Conservation (phyloP, 1,140 invertebrate genomes). For the Tetranychus cinnabarinus region DNA sequence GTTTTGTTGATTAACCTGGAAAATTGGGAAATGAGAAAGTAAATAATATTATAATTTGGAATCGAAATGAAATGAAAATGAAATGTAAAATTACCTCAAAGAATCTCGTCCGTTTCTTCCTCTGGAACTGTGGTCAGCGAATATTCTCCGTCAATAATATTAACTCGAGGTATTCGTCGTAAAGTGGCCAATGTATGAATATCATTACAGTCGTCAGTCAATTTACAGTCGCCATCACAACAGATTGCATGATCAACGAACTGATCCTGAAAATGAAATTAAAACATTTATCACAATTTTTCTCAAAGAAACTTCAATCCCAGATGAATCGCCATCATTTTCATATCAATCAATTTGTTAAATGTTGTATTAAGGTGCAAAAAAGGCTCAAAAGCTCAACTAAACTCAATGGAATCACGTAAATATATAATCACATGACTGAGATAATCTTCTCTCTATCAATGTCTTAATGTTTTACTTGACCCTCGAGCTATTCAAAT, state of each 20-base stretch:
- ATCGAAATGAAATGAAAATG: no score
- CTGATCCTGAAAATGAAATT: background rate
- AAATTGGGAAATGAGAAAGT: no score
- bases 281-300: background rate
- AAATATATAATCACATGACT: no score
- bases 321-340: background rate
- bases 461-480: no score
- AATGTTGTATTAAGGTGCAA: background rate
- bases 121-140: background rate
- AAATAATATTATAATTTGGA: no score
- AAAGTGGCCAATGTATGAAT: background rate
- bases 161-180: background rate
- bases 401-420: no score
- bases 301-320: background rate
- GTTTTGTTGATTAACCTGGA: no score
- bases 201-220: background rate
- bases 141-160: background rate
- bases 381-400: no score
- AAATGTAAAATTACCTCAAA: background rate
- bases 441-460: no score
- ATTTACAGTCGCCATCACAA: background rate
- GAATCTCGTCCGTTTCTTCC: background rate
- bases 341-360: background rate
- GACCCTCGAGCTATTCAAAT: no score
- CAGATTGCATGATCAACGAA: background rate